Evolutionary conservation across 1,140 invertebrate species (phyloP).

Genomic region (Panulirus ornatus): DNA sequence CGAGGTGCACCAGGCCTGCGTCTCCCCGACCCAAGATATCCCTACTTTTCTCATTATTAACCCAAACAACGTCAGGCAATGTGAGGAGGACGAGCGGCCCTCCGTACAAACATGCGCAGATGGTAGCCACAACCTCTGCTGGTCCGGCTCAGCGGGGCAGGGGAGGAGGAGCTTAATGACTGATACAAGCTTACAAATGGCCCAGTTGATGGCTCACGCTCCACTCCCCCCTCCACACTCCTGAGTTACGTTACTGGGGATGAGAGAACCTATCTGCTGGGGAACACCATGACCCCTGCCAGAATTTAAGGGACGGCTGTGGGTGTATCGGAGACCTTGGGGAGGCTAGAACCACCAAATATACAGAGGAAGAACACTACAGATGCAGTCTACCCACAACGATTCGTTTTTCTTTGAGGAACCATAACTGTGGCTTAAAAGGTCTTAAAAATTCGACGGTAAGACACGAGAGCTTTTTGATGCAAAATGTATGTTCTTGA

Average conservation of each 20-base stretch:
- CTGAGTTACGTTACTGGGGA: constrained; percentile 29
- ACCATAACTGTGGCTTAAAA: too few species aligned
- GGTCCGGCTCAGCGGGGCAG: background rate
- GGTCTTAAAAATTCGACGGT: too few species aligned
- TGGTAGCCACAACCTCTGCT: constrained; percentile 7
- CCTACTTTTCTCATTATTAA: constrained; percentile 42
- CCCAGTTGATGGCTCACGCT: constrained; percentile 21
- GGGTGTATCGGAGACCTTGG: background rate
- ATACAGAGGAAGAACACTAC: too few species aligned
- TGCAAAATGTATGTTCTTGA: too few species aligned
- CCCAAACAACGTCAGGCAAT: constrained; percentile 26
- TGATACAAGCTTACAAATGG: constrained; percentile 58
- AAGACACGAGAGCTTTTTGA: too few species aligned
- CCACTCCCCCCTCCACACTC: background rate
- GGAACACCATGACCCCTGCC: background rate
- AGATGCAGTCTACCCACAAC: too few species aligned
- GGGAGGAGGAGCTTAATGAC: constrained; percentile 47
- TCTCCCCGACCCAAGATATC: background rate
- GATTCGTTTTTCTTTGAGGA: too few species aligned
- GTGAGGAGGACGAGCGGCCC: constrained; percentile 18
- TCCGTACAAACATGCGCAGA: constrained; percentile 50
- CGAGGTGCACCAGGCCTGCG: background rate
- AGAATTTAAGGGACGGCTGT: constrained; percentile 29
- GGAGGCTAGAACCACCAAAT: too few species aligned
- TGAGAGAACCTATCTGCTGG: background rate